Conservation (phyloP, 2,888 invertebrate genomes). For the Busseola fusca region DNA sequence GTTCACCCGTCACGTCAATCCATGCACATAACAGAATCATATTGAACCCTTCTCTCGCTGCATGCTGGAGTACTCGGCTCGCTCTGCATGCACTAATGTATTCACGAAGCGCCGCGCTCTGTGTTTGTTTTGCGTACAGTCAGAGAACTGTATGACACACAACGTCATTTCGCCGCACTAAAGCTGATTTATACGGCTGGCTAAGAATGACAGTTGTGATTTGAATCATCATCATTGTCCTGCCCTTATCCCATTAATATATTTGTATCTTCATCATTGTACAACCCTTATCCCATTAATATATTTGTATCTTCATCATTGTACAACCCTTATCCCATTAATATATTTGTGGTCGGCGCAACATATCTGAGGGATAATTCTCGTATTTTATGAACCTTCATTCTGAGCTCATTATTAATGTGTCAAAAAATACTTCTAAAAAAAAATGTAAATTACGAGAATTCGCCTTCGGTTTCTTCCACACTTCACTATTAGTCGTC, state of each 20-base stretch:
- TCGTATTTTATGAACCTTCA: no score
- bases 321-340: no score
- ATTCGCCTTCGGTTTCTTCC: no score
- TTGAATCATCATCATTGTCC: neutral
- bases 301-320: no score
- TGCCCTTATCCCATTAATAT: neutral
- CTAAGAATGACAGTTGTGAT: neutral
- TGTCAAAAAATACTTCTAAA: no score
- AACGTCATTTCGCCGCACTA: neutral
- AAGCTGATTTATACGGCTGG: neutral
- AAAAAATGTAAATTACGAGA: no score
- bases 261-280: no score
- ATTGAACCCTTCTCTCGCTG: slow-evolving; percentile 18
- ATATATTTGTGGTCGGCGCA: neutral
- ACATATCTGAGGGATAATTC: no score
- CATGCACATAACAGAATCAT: slow-evolving; percentile 20
- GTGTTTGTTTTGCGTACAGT: slow-evolving; percentile 39
- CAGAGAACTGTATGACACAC: slow-evolving; percentile 1
- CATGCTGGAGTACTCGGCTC: slow-evolving; percentile 27
- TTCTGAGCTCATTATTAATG: no score
- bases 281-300: no score
- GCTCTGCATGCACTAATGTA: slow-evolving; percentile 47
- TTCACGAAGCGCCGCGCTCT: slow-evolving; percentile 40
- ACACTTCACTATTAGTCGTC: neutral
- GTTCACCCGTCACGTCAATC: slow-evolving; percentile 3